Base-by-base conservation (phyloP, 2,888 invertebrate species). In the Camponotus fellah region DNA sequence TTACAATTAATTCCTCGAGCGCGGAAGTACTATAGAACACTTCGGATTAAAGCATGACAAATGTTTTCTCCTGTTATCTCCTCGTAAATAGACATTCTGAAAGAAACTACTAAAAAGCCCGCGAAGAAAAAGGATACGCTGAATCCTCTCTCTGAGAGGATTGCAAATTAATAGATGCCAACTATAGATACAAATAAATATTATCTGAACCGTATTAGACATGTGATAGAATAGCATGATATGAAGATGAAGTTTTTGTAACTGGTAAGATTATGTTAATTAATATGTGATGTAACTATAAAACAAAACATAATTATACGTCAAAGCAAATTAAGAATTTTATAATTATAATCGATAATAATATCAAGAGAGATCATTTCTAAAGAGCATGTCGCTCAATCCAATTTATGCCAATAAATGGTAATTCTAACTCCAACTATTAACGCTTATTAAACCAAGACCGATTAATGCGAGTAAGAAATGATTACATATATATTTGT, bases 1-100 rank as follows among this genome's bases (percentile, higher is more conserved):
- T 69, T 46, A 76, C 85, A 72, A 87, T 89, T 86, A 88, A 88
- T 89, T 87, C 86, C 77, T 84, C 81, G 79, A 65, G 71, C 85
- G 80, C 82, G 71, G 71, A 79, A 79, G 49, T 68, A 49, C 6
- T 14, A 21, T 32, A 32, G 37, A 32, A 68, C 49, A 49, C 49
- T n/a, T 10, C 17, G 49, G 32, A 53, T 80, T 84, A 83, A 86
- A 85, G 68, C 49, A 32, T 17, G 68, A 49, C 49, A 32, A 71
- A 71, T 40, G 32, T 14, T 79, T 69, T 37, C 65, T 66, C 17
- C 17, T 34, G 14, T n/a, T n/a, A 40, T 32, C 68, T 32, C 17
- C 34, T 34, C 32, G 12, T n/a, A 32, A 46, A 2, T n/a, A 21
- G 10, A 53, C 1, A 65, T 34, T 65, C 65, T 14, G 65, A 46